Percentiles rank a stretch among this genome's conserved stretches.
phyloP scores from a whole-genome alignment of 2,888 invertebrate genomes.

The Drosophila recens region DNA sequence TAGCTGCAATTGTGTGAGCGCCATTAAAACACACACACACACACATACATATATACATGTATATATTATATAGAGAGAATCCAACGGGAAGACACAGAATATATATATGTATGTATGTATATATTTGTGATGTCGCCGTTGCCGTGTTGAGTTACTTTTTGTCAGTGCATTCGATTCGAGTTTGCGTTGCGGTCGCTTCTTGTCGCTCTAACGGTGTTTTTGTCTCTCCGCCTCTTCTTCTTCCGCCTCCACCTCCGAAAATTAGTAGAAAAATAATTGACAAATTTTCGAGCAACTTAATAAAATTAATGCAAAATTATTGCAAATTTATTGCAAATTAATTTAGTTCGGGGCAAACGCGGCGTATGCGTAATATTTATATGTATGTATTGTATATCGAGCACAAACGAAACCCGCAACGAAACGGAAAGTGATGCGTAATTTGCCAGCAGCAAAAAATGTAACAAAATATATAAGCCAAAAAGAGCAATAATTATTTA shows the following conservation, averaged over 20 bases:
- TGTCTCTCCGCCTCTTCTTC: constrained; percentile 13
- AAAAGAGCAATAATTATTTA: constrained; percentile 36
- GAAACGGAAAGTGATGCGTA: constrained; percentile 78
- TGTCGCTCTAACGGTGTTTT: constrained; percentile 35
- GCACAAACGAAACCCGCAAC: constrained; percentile 54
- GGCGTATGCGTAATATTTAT: constrained; percentile 72
- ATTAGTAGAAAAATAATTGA: neutral
- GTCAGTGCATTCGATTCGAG: constrained; percentile 80
- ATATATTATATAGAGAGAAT: constrained; percentile 34
- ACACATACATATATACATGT: neutral
- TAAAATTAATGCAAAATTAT: neutral
- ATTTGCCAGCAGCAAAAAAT: constrained; percentile 58
- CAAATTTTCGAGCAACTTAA: neutral
- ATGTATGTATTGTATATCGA: constrained; percentile 26
- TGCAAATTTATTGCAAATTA: constrained; percentile 1
- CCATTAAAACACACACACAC: constrained; percentile 11
- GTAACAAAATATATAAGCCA: constrained; percentile 3
- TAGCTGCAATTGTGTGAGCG: constrained; percentile 47
- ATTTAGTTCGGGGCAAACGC: constrained; percentile 40
- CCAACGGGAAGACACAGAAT: constrained; percentile 55
- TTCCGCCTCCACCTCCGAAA: neutral
- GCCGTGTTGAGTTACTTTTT: constrained; percentile 18
- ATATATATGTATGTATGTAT: constrained; percentile 21
- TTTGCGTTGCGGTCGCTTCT: constrained; percentile 72
- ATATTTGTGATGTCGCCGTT: constrained; percentile 31